Evolutionary conservation across 2,888 invertebrate genomes (phyloP).

Genomic region (Campoplex capitator): DNA sequence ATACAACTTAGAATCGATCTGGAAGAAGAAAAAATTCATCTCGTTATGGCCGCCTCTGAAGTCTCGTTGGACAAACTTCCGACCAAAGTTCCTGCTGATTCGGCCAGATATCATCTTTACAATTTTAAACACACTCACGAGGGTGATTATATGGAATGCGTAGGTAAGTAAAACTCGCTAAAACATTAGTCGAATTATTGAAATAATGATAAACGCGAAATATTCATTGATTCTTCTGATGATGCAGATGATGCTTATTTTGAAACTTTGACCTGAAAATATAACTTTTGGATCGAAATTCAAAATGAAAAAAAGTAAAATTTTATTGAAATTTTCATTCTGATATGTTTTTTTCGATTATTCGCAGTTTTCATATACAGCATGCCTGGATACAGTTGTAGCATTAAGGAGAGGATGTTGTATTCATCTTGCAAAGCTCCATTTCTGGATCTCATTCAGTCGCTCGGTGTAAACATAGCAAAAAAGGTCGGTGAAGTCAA

Average conservation of each 20-base stretch:
- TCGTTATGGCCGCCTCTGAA: conserved; percentile 89
- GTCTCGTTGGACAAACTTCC: conserved; percentile 90
- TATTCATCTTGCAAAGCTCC: conserved; percentile 99
- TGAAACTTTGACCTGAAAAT: background rate
- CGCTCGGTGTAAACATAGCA: conserved; percentile 91
- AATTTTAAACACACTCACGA: conserved; percentile 97
- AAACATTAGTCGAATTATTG: background rate
- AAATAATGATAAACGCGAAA: too few relatives aligned
- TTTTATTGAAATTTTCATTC: background rate
- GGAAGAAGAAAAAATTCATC: conserved; percentile 94
- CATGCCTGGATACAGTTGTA: conserved; percentile 98
- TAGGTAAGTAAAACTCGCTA: conserved; percentile 87
- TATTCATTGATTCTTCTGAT: too few relatives aligned
- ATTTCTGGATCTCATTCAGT: conserved; percentile 93
- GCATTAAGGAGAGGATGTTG: conserved; percentile 99
- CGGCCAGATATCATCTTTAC: conserved; percentile 96
- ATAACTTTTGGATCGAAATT: too few relatives aligned
- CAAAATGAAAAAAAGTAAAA: background rate
- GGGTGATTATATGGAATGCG: conserved; percentile 94
- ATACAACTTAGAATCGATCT: conserved; percentile 95
- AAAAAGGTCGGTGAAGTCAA: conserved; percentile 91
- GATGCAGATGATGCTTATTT: background rate
- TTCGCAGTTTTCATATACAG: conserved; percentile 98
- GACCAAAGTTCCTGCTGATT: conserved; percentile 92
- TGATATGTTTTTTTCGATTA: conserved; percentile 25